These are phyloP conservation scores for Alces alces DNA, from an alignment of 2,113 vertebrate species.

Conservation along the genomic window DNA sequence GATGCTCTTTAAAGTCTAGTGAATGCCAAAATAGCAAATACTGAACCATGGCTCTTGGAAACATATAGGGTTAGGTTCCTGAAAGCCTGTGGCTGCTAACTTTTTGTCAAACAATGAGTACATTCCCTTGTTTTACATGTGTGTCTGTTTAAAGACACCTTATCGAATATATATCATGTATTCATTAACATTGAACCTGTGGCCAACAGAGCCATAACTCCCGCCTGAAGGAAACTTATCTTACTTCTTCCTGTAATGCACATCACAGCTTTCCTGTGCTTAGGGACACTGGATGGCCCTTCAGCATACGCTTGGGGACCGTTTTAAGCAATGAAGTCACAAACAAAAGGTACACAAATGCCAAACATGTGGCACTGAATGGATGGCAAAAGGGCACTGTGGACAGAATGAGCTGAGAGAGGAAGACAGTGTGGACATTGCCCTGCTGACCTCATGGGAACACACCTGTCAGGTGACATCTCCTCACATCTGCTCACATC, in stretches of 20 bases:
- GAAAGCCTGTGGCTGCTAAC: neutral
- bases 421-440: neutral
- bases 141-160: neutral
- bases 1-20: neutral
- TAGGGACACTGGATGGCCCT: neutral
- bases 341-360: neutral
- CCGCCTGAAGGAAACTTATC: neutral
- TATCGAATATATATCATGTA: neutral
- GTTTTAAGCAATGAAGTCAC: neutral
- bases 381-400: neutral
- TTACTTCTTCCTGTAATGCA: neutral
- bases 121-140: neutral
- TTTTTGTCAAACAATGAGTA: neutral
- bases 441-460: neutral
- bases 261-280: neutral
- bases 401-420: neutral
- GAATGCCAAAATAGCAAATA: neutral
- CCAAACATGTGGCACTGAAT: neutral
- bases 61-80: neutral
- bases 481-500: neutral
- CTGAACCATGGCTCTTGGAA: neutral
- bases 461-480: rapidly evolving
- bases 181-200: neutral
- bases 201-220: neutral
- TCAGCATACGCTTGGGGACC: neutral